Conservation (phyloP, 2,888 invertebrate species). For the Aphrophora alni region DNA sequence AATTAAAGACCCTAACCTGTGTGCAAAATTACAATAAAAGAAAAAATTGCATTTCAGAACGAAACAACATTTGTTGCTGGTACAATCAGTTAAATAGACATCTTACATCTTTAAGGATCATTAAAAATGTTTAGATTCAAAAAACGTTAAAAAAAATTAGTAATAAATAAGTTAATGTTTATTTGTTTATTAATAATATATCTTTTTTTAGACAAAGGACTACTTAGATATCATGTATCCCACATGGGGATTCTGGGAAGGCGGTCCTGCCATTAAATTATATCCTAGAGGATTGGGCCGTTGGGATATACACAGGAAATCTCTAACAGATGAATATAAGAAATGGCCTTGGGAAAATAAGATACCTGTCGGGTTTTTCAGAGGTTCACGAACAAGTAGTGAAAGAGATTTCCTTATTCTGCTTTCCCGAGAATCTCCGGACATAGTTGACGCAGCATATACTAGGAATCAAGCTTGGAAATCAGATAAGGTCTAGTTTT, state of each 20-base stretch:
- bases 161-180: no score
- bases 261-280: conserved; percentile 93
- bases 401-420: conserved; percentile 89
- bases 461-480: conserved; percentile 99
- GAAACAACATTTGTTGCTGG: no score
- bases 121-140: no score
- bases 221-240: conserved; percentile 94
- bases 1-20: no score
- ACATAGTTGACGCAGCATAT: conserved; percentile 89
- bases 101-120: no score
- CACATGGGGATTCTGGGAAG: conserved; percentile 98
- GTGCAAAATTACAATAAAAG: no score
- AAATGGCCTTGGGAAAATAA: conserved; percentile 81
- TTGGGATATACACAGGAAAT: conserved; percentile 85
- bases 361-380: conserved; percentile 76
- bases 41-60: no score
- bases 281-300: conserved; percentile 94
- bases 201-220: conserved; percentile 65
- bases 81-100: no score
- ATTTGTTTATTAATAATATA: no score
- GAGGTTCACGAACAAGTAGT: conserved; percentile 91
- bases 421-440: conserved; percentile 75
- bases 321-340: conserved; percentile 70
- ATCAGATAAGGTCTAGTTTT: conserved; percentile 72
- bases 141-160: no score